Conservation (phyloP, 2,797 vertebrate species). For the Melanotaenia nigrans region DNA sequence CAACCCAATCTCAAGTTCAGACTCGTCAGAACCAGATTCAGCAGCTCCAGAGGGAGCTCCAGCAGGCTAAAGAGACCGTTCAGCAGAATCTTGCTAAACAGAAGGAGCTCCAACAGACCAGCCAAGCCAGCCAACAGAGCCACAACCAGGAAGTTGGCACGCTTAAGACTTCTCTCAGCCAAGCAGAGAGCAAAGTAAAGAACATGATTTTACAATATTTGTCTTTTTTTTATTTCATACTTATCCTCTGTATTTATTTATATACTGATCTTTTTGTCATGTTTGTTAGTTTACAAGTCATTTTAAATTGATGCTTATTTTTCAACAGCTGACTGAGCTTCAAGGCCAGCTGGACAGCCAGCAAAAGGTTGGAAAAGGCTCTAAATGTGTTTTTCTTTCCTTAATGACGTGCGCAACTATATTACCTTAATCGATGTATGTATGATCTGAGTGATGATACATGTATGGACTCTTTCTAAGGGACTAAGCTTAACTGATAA, state of each 20-base stretch:
- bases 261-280: not conserved
- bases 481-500: not conserved
- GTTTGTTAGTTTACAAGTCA: not conserved
- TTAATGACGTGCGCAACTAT: not conserved
- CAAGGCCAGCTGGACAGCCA: conserved; percentile 85
- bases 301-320: not conserved
- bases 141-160: conserved; percentile 86
- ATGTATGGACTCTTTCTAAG: not conserved
- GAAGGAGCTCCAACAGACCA: conserved; percentile 72
- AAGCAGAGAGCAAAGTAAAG: conserved; percentile 85
- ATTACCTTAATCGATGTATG: not conserved
- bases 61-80: conserved; percentile 67
- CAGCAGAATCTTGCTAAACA: conserved; percentile 65
- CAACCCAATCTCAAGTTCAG: conserved; percentile 59
- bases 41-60: conserved; percentile 71
- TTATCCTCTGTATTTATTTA: not conserved
- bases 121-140: conserved; percentile 69
- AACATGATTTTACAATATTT: not conserved
- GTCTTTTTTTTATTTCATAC: accelerated
- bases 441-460: not conserved
- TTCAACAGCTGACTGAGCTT: conserved; percentile 78
- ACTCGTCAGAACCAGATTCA: conserved; percentile 73
- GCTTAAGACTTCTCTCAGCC: conserved; percentile 84
- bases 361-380: conserved; percentile 83
- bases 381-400: not conserved